A percentile compares a stretch with the other conserved stretches of the same genome.
phyloP scores from a whole-genome alignment of 2,113 vertebrate species.

The Silurus meridionalis region DNA sequence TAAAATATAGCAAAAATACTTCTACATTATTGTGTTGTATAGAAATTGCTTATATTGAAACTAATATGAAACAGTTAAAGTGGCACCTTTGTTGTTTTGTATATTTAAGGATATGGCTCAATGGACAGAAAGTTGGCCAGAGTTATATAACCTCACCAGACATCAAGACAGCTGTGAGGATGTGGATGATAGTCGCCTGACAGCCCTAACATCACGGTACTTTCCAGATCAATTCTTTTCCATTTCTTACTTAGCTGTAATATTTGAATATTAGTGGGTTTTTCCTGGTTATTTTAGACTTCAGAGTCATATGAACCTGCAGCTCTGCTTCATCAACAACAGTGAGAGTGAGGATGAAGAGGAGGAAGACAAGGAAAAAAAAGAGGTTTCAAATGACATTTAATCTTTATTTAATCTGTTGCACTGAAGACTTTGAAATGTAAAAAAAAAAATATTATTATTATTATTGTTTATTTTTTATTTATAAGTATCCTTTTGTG shows the following conservation, averaged over 20 bases:
- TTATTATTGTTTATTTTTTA: too few species aligned
- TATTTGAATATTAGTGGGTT: neutral
- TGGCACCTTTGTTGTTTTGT: neutral
- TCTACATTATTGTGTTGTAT: neutral
- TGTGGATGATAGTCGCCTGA: constrained; percentile 66
- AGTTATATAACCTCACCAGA: constrained; percentile 41
- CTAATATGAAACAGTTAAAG: neutral
- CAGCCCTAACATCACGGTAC: constrained; percentile 73
- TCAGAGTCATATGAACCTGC: constrained; percentile 71
- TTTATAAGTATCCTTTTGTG: neutral
- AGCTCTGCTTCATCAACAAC: constrained; percentile 77
- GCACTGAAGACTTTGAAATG: neutral
- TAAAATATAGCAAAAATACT: neutral
- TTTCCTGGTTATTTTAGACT: constrained; percentile 58
- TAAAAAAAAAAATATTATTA: neutral
- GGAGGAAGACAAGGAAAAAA: constrained; percentile 54
- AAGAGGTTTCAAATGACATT: constrained; percentile 53
- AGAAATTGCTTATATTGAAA: neutral
- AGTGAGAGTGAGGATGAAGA: constrained; percentile 71
- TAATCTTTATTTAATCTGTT: neutral
- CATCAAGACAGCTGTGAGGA: constrained; percentile 66
- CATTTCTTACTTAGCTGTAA: neutral
- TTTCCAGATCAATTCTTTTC: neutral
- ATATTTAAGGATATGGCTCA: constrained; percentile 14
- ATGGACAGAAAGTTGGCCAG: constrained; percentile 29